Conservation (phyloP, 2,797 vertebrate species). For the Brotula barbata region DNA sequence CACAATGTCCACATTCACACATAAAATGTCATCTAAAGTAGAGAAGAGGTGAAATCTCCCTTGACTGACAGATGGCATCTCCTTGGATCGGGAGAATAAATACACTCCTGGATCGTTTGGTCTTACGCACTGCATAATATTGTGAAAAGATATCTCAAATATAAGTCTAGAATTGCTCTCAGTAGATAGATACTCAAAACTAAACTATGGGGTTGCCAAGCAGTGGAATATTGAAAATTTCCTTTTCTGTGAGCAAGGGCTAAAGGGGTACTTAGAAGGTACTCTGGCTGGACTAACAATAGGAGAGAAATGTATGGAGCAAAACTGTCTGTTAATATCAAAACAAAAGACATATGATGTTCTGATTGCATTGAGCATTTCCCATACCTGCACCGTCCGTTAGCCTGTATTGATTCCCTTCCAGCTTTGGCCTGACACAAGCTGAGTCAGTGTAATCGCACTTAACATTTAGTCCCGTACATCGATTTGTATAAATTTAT, state of each 20-base stretch:
- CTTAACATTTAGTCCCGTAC: constrained; percentile 1
- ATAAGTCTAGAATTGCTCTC: too few relatives aligned
- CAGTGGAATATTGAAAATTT: not conserved
- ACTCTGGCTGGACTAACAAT: not conserved
- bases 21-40: constrained; percentile 10
- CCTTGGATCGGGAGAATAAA: not conserved
- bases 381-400: not conserved
- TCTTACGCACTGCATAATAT: too few relatives aligned
- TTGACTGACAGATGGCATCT: not conserved
- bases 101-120: not conserved
- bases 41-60: constrained; percentile 5
- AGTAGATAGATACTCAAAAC: too few relatives aligned
- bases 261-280: not conserved
- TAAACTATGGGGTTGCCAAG: not conserved
- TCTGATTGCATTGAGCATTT: not conserved
- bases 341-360: constrained; percentile 14
- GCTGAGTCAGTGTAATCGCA: constrained; percentile 1
- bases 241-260: not conserved
- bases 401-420: not conserved
- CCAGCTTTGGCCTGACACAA: constrained; percentile 1
- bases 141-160: too few relatives aligned
- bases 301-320: not conserved
- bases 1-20: not conserved
- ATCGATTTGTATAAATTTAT: constrained; percentile 18
- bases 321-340: not conserved